Evolutionary conservation across 2,113 vertebrate species (phyloP).

Genomic region (Pachypanchax playfairii): DNA sequence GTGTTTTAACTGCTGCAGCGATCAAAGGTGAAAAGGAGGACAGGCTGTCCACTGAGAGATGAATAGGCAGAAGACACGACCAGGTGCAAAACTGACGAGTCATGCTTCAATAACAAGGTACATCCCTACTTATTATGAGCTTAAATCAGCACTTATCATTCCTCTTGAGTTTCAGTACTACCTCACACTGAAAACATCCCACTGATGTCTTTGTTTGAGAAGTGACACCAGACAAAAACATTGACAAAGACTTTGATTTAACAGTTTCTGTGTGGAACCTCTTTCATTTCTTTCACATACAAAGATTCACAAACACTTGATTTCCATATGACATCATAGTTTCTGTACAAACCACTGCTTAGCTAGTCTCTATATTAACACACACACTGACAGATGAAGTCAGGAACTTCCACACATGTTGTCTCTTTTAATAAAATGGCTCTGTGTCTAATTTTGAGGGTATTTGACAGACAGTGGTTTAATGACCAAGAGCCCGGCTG

Average conservation of each 20-base stretch:
- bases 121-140: constrained; percentile 32
- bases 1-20: constrained; percentile 4
- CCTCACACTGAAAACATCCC: constrained; percentile 35
- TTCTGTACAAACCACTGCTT: too few species aligned
- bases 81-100: constrained; percentile 47
- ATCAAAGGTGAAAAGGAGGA: constrained; percentile 8
- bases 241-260: constrained; percentile 22
- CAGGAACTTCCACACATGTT: too few species aligned
- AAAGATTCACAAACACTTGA: background rate
- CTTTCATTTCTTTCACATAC: background rate
- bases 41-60: constrained; percentile 28
- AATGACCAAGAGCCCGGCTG: constrained; percentile 59
- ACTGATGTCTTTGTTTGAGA: constrained; percentile 3
- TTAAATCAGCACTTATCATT: constrained; percentile 43
- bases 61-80: constrained; percentile 44
- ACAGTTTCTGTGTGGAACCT: background rate
- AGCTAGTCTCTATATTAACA: constrained; percentile 10
- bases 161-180: constrained; percentile 32
- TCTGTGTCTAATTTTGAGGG: constrained; percentile 55
- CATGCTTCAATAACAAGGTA: constrained; percentile 48
- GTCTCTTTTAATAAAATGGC: constrained; percentile 40
- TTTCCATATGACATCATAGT: too few species aligned
- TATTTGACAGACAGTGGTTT: constrained; percentile 72
- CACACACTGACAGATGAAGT: too few species aligned
- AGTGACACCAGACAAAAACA: constrained; percentile 16